Evolutionary conservation across 23 tunicate species (phyloP).

Genomic region (Botrylloides violaceus): DNA sequence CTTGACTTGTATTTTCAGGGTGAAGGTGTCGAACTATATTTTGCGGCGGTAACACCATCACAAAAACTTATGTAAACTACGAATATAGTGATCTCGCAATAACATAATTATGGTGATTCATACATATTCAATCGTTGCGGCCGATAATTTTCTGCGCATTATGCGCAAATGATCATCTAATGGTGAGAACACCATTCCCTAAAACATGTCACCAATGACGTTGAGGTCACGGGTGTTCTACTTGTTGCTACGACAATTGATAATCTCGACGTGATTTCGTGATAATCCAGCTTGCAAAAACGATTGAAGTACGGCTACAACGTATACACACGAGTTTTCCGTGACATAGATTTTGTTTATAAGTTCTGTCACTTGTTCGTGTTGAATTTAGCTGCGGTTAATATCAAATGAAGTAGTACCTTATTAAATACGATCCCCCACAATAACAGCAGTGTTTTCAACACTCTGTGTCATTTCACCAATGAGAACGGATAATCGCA

Average conservation of each 20-base stretch:
- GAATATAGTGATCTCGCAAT: not conserved
- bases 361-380: not conserved
- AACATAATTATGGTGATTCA: not conserved
- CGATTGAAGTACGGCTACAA: not conserved
- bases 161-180: not conserved
- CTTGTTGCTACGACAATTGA: not conserved
- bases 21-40: no score
- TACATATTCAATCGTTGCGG: not conserved
- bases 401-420: not conserved
- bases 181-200: not conserved
- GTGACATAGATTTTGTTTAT: not conserved
- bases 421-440: not conserved
- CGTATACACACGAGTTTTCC: not conserved
- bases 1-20: no score
- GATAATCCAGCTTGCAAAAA: not conserved
- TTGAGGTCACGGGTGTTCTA: not conserved
- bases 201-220: not conserved
- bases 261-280: not conserved
- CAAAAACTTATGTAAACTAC: no score
- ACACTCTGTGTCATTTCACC: constrained; percentile 4
- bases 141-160: not conserved
- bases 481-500: not conserved
- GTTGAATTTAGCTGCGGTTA: not conserved
- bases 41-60: no score
- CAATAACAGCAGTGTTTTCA: no score